These are phyloP conservation scores for Sipha maydis DNA, from an alignment of 2,888 invertebrate genomes.

Conservation along the genomic window DNA sequence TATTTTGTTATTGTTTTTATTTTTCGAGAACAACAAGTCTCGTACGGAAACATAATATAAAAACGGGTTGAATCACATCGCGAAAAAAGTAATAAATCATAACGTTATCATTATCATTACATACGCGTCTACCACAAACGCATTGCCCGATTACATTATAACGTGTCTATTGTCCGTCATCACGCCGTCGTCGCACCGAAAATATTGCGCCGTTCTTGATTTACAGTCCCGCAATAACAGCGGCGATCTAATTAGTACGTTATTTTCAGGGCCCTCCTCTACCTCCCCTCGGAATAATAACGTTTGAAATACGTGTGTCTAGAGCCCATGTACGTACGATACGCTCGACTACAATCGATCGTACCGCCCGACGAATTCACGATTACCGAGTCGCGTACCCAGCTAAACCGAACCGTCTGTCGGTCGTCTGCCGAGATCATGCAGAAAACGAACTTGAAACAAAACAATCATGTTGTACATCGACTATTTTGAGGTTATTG, in stretches of 20 bases:
- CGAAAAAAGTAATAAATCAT: slow-evolving; percentile 38
- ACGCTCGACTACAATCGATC: background rate
- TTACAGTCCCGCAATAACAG: slow-evolving; percentile 30
- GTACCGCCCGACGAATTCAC: background rate
- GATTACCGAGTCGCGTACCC: background rate
- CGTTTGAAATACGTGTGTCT: slow-evolving; percentile 30
- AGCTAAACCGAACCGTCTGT: no score
- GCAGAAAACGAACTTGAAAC: no score
- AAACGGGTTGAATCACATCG: background rate
- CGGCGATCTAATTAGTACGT: slow-evolving; percentile 39
- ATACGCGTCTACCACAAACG: background rate
- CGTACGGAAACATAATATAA: background rate
- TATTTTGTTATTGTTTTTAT: background rate
- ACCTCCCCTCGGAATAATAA: background rate
- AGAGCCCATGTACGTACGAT: no score
- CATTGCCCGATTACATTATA: background rate
- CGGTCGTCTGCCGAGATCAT: no score
- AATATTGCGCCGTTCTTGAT: slow-evolving; percentile 45
- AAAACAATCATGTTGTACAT: no score
- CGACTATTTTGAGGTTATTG: no score
- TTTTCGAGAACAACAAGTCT: background rate
- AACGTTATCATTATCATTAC: no score
- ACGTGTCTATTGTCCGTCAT: slow-evolving; percentile 22
- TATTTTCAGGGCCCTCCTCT: slow-evolving; percentile 5
- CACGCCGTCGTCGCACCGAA: background rate